Conservation (phyloP, 2,113 vertebrate genomes). For the Oenanthe oenanthe region DNA sequence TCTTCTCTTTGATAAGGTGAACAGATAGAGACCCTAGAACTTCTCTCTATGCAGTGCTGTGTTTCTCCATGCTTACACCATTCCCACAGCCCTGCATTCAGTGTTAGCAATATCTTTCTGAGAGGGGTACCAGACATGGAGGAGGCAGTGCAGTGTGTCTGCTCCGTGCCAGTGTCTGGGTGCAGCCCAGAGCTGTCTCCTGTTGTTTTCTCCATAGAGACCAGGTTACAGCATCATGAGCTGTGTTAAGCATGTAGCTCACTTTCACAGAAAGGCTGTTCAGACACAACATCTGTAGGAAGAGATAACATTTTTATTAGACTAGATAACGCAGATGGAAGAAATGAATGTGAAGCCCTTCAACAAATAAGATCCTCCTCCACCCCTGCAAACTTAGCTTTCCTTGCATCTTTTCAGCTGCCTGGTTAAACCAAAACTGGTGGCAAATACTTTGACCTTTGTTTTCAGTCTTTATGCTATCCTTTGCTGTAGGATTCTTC, state of each 20-base stretch:
- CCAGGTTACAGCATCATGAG: neutral
- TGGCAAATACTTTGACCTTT: constrained; percentile 6
- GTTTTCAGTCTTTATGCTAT: neutral
- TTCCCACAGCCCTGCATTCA: neutral
- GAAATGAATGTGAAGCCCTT: constrained; percentile 35
- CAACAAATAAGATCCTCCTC: constrained; percentile 23
- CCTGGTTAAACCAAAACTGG: neutral
- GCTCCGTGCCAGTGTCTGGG: neutral
- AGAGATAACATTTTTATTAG: constrained; percentile 59
- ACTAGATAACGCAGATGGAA: constrained; percentile 45
- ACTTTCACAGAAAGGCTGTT: constrained; percentile 2
- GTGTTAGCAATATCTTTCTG: neutral
- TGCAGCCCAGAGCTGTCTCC: neutral
- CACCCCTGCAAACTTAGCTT: neutral
- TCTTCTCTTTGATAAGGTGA: constrained; percentile 8
- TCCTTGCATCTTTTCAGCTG: neutral
- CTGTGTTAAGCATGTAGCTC: neutral
- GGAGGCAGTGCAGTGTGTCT: neutral
- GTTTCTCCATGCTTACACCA: neutral
- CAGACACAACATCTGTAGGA: constrained; percentile 19
- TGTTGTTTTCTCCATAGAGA: neutral
- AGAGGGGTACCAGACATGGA: neutral
- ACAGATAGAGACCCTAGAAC: neutral
- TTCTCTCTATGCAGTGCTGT: neutral
- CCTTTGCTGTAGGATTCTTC: neutral